These are phyloP conservation scores for Limnodromus scolopaceus DNA, from an alignment of 2,797 vertebrate genomes.

Conservation along the genomic window DNA sequence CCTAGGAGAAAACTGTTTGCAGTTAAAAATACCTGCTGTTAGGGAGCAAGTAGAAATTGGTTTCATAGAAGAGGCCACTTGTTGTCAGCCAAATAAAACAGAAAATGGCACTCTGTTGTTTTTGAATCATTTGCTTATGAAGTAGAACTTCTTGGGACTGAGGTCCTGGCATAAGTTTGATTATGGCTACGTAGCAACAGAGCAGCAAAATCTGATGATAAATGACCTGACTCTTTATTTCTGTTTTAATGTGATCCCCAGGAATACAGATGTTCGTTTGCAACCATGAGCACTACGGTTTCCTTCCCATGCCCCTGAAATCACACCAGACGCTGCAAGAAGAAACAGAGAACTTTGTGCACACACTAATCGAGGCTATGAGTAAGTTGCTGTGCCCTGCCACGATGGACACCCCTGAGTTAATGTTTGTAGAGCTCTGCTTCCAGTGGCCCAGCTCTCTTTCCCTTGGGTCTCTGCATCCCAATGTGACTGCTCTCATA, in stretches of 20 bases:
- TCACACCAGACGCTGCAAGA: slow-evolving; percentile 90
- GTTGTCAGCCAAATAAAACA: neutral
- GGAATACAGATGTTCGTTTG: slow-evolving; percentile 95
- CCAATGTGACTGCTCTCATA: neutral
- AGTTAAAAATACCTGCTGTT: neutral
- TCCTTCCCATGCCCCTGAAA: slow-evolving; percentile 93
- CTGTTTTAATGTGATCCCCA: slow-evolving; percentile 60
- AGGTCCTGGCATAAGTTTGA: neutral
- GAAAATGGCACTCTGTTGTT: neutral
- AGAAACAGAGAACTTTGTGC: slow-evolving; percentile 91
- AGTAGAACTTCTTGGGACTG: neutral
- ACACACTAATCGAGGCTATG: slow-evolving; percentile 88
- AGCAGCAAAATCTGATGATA: neutral
- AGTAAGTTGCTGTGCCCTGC: slow-evolving; percentile 82
- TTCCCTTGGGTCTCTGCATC: neutral
- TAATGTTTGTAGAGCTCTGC: neutral
- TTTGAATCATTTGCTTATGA: neutral
- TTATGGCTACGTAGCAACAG: neutral
- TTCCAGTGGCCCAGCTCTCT: neutral
- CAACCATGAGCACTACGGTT: slow-evolving; percentile 93
- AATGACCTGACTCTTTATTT: neutral
- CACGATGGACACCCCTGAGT: neutral
- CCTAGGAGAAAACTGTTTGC: neutral
- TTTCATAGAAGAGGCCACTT: neutral
- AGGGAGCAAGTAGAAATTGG: neutral